These are phyloP conservation scores for Thymelicus acteon DNA, from an alignment of 2,888 invertebrate genomes.

Conservation along the genomic window DNA sequence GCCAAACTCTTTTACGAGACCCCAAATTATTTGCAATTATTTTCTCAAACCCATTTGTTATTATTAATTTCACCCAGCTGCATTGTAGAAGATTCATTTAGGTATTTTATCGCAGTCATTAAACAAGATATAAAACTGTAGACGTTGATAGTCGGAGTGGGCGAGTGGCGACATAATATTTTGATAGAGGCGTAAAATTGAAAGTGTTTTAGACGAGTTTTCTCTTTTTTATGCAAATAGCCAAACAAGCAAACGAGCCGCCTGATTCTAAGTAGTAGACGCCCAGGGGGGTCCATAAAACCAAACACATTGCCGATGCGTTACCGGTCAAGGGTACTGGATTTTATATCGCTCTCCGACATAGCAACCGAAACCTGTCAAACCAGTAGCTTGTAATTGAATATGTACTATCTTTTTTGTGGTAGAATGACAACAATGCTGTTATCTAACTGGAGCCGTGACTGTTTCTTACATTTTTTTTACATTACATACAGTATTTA, in stretches of 20 bases:
- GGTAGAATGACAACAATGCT: too few species aligned
- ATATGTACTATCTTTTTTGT: too few species aligned
- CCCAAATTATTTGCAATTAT: conserved; percentile 22
- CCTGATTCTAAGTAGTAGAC: too few species aligned
- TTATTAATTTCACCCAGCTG: conserved; percentile 2
- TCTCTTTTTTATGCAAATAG: conserved; percentile 15
- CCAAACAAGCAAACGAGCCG: neutral
- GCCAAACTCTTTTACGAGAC: conserved; percentile 36
- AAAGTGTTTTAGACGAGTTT: conserved; percentile 23
- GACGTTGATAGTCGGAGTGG: conserved; percentile 13
- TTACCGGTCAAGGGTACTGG: too few species aligned
- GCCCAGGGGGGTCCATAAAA: neutral
- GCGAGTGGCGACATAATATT: conserved; percentile 23
- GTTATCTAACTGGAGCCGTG: too few species aligned
- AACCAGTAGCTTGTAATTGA: too few species aligned
- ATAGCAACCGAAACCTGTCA: too few species aligned
- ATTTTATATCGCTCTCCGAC: too few species aligned
- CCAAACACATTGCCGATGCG: too few species aligned
- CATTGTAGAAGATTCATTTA: conserved; percentile 33
- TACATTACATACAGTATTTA: too few species aligned
- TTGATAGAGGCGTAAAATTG: conserved; percentile 24
- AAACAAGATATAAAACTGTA: conserved; percentile 42
- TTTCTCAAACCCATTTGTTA: conserved; percentile 35
- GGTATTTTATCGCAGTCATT: conserved; percentile 41
- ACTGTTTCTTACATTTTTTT: too few species aligned